phyloP scores from a whole-genome alignment of 2,797 vertebrate genomes.

The Anguilla obscura region DNA sequence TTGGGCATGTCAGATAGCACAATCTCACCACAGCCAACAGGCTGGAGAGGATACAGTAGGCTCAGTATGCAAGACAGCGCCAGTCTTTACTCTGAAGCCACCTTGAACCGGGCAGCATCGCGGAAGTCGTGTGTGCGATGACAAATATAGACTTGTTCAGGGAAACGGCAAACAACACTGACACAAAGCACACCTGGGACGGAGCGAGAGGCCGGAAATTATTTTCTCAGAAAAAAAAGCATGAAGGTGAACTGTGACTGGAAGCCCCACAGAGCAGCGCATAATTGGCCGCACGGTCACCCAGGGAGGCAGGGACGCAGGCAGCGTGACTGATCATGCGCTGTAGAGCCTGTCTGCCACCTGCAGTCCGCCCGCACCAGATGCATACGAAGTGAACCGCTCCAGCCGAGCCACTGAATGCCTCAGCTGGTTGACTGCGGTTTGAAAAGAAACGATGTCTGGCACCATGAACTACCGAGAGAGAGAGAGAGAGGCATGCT shows the following conservation, averaged over 20 bases:
- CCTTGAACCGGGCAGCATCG: constrained; percentile 10
- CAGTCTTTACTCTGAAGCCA: constrained; percentile 37
- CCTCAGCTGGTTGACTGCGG: not conserved
- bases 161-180: constrained; percentile 13
- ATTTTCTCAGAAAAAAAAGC: not conserved
- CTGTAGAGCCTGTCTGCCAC: not conserved
- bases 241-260: not conserved
- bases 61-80: constrained; percentile 37
- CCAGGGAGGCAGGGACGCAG: not conserved
- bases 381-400: too few relatives aligned
- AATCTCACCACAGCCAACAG: constrained; percentile 37
- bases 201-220: not conserved
- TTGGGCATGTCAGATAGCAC: constrained; percentile 44
- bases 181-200: not conserved
- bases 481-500: not conserved
- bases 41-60: constrained; percentile 32
- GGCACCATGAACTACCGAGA: not conserved
- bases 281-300: not conserved
- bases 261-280: not conserved
- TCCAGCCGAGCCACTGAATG: not conserved
- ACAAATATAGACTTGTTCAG: constrained; percentile 32
- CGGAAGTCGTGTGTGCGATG: not conserved
- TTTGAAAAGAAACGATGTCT: not conserved
- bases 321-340: too few relatives aligned
- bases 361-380: not conserved